Evolutionary conservation across 2,113 vertebrate species (phyloP).

Genomic region (Thalassarche chlororhynchos): DNA sequence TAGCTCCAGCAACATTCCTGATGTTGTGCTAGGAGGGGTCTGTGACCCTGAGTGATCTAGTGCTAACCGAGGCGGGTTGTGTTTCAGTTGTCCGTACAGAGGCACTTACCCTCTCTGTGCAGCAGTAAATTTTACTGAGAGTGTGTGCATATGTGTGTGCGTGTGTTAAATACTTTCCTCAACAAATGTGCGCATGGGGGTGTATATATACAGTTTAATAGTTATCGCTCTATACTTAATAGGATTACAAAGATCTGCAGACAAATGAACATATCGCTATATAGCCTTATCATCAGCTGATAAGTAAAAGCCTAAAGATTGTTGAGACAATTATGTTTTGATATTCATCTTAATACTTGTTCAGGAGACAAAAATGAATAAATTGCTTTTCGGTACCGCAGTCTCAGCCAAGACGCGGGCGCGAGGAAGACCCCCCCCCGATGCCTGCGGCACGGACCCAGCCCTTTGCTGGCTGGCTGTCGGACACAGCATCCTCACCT

Average conservation of each 20-base stretch:
- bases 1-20: background rate
- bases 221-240: conserved; percentile 64
- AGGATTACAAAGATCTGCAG: conserved; percentile 68
- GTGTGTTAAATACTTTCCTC: background rate
- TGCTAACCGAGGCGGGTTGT: accelerated
- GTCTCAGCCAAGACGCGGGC: background rate
- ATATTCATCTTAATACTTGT: conserved; percentile 72
- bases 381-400: accelerated
- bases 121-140: background rate
- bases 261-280: conserved; percentile 41
- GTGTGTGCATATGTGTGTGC: background rate
- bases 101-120: background rate
- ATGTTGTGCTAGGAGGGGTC: background rate
- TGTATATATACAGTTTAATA: background rate
- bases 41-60: background rate
- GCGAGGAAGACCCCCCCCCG: accelerated
- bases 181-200: background rate
- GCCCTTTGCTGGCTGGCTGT: background rate
- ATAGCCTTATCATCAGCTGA: conserved; percentile 57
- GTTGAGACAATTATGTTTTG: conserved; percentile 68
- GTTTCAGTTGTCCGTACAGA: background rate
- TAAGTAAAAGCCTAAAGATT: conserved; percentile 74
- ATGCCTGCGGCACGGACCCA: accelerated
- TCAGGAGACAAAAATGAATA: conserved; percentile 47
- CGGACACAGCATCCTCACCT: background rate